Base-by-base conservation (phyloP, 2,113 vertebrate species). In the Mus musculus region DNA sequence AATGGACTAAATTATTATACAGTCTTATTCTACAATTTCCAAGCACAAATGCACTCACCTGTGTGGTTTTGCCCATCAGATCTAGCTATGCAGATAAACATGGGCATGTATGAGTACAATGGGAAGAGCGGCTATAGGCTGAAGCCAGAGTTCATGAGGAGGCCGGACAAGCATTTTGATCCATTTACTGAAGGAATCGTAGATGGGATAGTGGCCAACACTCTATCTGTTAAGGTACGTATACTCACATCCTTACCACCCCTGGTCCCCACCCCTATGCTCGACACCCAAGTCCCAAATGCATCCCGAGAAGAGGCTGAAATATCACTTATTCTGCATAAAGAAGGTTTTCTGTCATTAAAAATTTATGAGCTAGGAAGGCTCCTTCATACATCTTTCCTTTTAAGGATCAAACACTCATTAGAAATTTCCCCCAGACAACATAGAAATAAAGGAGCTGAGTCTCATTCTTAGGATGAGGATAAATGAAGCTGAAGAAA, bases 61-160 rank as follows among this genome's bases (percentile, higher is more conserved):
- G 71, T 3, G 24, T 96, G 26, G 86, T 93, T 97, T 95, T 97
- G 20, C 67, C 82, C 11, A 77, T 69, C 98, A 99, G 99, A 99
- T 97, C 98, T 99, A 97, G 99, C 99, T 97, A 99, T 99, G 99
- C 99, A 99, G 98, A 99, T 99, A 96, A 99, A 99, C 97, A 99
- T 99, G 98, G 99, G 99, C 52, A 99, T 99, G 99, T 99, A 99
- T 0, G 99, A 99, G 81, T 99, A 99, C 98, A 99, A 99, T 4
- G 99, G 99, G 19, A 99, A 99, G 97, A 99, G 99, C 52, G 99
- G 99, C 63, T 99, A 99, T 98, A 98, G 99, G 76, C 98, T 99
- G 75, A 99, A 99, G 96, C 99, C 99, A 8, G 99, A 99, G 98
- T 99, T 99, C 61, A 99, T 99, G 99, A 99, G 99, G 96, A 99